Evolutionary conservation across 2,888 invertebrate genomes (phyloP).

Genomic region (Ptychoptera contaminata): DNA sequence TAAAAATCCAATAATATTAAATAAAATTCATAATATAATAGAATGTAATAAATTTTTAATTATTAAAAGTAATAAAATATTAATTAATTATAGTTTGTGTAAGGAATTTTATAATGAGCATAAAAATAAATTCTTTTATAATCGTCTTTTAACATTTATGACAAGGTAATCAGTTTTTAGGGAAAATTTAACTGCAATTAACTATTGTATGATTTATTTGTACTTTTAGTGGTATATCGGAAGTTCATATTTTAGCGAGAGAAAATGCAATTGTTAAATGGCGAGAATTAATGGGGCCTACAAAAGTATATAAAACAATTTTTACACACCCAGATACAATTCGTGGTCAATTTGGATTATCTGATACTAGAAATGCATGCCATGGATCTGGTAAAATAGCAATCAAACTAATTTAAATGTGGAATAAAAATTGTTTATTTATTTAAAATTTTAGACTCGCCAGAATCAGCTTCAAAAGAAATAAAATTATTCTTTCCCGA

Average conservation of each 20-base stretch:
- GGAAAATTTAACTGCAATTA: too few species aligned
- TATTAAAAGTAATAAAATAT: conserved; percentile 47
- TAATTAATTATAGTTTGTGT: conserved; percentile 45
- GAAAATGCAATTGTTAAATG: conserved; percentile 62
- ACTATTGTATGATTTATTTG: background rate
- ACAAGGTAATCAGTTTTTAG: conserved; percentile 49
- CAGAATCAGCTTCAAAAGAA: conserved; percentile 56
- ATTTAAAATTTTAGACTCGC: conserved; percentile 29
- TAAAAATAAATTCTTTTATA: conserved; percentile 65
- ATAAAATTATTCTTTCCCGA: conserved; percentile 74
- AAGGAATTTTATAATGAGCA: conserved; percentile 72
- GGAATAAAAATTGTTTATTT: conserved; percentile 36
- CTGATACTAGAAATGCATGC: conserved; percentile 86
- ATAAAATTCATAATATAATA: conserved; percentile 52
- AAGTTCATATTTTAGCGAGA: conserved; percentile 61
- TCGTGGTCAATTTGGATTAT: conserved; percentile 70
- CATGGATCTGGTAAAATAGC: conserved; percentile 73
- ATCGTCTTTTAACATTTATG: conserved; percentile 69
- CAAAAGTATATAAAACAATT: conserved; percentile 69
- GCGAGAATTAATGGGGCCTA: conserved; percentile 78
- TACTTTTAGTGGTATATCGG: conserved; percentile 59
- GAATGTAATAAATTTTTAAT: conserved; percentile 53
- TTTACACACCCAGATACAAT: conserved; percentile 63
- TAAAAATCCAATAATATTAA: conserved; percentile 54
- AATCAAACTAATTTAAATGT: conserved; percentile 1